These are phyloP conservation scores for Trissolcus brochymenae DNA, from an alignment of 2,888 invertebrate species.

Conservation along the genomic window DNA sequence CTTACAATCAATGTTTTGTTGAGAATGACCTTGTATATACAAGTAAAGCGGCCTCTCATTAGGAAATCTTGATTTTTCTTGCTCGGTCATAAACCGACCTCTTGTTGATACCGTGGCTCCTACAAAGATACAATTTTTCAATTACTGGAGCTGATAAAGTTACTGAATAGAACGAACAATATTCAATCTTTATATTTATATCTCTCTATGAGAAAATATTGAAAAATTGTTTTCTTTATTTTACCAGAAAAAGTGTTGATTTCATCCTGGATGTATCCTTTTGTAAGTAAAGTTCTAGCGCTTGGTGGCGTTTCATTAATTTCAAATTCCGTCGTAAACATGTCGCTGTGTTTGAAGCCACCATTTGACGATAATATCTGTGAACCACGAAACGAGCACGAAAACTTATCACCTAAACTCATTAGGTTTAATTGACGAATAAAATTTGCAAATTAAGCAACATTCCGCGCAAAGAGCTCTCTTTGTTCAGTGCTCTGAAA, in stretches of 20 bases:
- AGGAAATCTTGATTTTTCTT: slow-evolving; percentile 77
- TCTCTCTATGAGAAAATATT: background rate
- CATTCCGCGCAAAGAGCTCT: background rate
- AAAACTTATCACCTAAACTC: background rate
- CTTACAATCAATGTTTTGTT: slow-evolving; percentile 77
- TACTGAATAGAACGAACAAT: too few species aligned
- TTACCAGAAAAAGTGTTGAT: slow-evolving; percentile 77
- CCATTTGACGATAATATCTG: slow-evolving; percentile 66
- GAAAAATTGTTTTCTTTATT: background rate
- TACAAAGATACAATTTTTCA: slow-evolving; percentile 58
- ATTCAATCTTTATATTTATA: too few species aligned
- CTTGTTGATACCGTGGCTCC: slow-evolving; percentile 80
- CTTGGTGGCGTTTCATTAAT: slow-evolving; percentile 80
- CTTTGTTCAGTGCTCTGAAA: background rate
- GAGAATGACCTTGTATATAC: slow-evolving; percentile 78
- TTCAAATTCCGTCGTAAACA: slow-evolving; percentile 78
- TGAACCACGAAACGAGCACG: slow-evolving; percentile 12
- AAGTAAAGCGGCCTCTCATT: slow-evolving; percentile 79
- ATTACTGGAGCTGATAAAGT: too few species aligned
- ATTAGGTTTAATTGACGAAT: background rate
- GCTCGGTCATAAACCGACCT: slow-evolving; percentile 79
- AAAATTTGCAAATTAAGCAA: background rate
- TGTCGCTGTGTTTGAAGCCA: slow-evolving; percentile 70
- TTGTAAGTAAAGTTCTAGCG: slow-evolving; percentile 79
- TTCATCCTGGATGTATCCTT: slow-evolving; percentile 80